A percentile compares a stretch with the other conserved stretches of the same genome.
Conservation (phyloP, 2,797 vertebrate species). For the Sebastes steindachneri region DNA sequence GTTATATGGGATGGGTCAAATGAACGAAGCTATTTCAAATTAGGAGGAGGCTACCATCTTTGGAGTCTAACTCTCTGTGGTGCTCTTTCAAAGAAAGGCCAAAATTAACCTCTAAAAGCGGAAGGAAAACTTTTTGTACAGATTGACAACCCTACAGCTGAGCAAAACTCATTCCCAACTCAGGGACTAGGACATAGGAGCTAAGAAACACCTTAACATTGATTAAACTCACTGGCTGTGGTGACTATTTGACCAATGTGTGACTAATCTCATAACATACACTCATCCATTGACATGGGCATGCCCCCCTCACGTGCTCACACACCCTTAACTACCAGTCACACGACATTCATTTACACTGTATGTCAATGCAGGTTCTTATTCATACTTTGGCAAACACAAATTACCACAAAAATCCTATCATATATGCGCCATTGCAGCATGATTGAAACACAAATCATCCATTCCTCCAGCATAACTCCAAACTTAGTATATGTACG, state of each 20-base stretch:
- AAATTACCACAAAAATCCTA: not conserved
- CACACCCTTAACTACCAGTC: not conserved
- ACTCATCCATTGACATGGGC: not conserved
- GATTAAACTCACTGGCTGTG: slow-evolving; percentile 20
- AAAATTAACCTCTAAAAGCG: slow-evolving; percentile 12
- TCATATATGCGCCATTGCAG: not conserved
- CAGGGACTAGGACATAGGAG: not conserved
- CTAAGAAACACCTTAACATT: not conserved
- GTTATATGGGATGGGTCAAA: slow-evolving; percentile 35
- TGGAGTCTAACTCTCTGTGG: slow-evolving; percentile 19
- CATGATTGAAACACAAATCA: not conserved
- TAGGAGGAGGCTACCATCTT: slow-evolving; percentile 3
- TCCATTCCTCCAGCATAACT: not conserved
- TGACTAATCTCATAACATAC: not conserved
- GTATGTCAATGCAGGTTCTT: not conserved
- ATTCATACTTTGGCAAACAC: not conserved
- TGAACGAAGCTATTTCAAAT: slow-evolving; percentile 26
- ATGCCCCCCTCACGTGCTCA: not conserved
- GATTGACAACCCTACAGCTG: not conserved
- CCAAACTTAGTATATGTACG: not conserved
- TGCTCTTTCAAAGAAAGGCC: not conserved
- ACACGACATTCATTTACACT: not conserved
- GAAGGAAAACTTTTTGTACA: not conserved
- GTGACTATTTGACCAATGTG: slow-evolving; percentile 3
- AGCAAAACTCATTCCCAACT: not conserved